Percentiles rank a stretch among this genome's conserved stretches.
These are phyloP conservation scores for Orthonychiurus folsomi DNA, from an alignment of 2,888 invertebrate species.

Conservation along the genomic window DNA sequence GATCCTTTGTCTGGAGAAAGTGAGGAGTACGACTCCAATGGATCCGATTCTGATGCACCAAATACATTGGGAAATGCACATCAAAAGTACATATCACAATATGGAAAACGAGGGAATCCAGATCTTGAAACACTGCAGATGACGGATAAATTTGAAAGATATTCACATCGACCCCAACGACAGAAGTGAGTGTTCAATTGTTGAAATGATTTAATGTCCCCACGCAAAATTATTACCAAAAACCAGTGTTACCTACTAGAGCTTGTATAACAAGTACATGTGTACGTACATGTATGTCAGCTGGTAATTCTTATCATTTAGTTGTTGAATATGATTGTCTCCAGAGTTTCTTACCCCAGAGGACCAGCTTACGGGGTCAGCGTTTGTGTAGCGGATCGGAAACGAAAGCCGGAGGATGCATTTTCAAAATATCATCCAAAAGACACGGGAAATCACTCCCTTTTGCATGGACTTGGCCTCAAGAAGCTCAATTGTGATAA, in stretches of 20 bases:
- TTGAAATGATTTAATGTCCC: too few relatives aligned
- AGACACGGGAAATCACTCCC: too few relatives aligned
- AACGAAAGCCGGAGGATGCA: neutral
- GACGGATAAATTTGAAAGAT: neutral
- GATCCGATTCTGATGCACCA: constrained; percentile 2
- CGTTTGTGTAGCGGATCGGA: neutral
- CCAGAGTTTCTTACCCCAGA: neutral
- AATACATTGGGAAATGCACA: neutral
- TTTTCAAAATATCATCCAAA: too few relatives aligned
- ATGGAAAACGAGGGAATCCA: neutral
- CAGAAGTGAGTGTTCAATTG: neutral
- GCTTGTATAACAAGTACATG: too few relatives aligned
- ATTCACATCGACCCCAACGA: neutral
- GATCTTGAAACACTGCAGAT: neutral
- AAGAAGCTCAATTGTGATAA: neutral
- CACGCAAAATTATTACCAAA: too few relatives aligned
- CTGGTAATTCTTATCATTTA: too few relatives aligned
- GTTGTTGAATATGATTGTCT: too few relatives aligned
- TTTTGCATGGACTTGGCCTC: too few relatives aligned
- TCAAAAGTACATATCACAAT: neutral
- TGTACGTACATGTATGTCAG: too few relatives aligned
- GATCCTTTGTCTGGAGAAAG: neutral
- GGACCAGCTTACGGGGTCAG: neutral
- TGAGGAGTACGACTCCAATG: constrained; percentile 2
- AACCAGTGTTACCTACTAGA: too few relatives aligned